Percentiles rank a stretch among this genome's conserved stretches.
Evolutionary conservation across 2,797 vertebrate genomes (phyloP).

Genomic region (Xenentodon cancila): DNA sequence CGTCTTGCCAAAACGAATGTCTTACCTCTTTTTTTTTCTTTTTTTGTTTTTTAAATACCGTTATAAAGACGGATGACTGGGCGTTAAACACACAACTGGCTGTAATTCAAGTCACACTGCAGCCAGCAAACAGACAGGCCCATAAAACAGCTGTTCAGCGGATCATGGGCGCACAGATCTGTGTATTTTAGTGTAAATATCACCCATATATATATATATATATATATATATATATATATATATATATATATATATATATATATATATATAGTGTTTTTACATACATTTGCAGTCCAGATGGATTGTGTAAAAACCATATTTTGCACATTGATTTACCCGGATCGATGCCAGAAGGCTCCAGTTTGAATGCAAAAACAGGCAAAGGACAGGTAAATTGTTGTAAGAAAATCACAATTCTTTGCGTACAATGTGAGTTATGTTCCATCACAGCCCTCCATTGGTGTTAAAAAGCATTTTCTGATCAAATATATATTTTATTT

Average conservation of each 20-base stretch:
- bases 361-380: neutral
- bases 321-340: constrained; percentile 2
- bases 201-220: too few species aligned
- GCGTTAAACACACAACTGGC: constrained; percentile 37
- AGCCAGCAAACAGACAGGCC: constrained; percentile 25
- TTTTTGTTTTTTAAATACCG: neutral
- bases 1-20: neutral
- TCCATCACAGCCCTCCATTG: too few species aligned
- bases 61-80: constrained; percentile 11
- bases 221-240: too few species aligned
- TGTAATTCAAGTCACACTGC: constrained; percentile 44
- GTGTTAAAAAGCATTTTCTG: too few species aligned
- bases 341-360: neutral
- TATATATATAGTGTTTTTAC: too few species aligned
- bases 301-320: constrained; percentile 11
- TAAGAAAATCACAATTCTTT: neutral
- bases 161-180: neutral
- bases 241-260: too few species aligned
- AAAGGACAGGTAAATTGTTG: neutral
- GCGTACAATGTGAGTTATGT: too few species aligned
- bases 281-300: constrained; percentile 31
- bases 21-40: neutral
- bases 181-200: neutral
- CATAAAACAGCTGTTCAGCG: constrained; percentile 34
- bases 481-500: too few species aligned